Base-by-base conservation (phyloP, 2,113 vertebrate genomes). In the Menura novaehollandiae region DNA sequence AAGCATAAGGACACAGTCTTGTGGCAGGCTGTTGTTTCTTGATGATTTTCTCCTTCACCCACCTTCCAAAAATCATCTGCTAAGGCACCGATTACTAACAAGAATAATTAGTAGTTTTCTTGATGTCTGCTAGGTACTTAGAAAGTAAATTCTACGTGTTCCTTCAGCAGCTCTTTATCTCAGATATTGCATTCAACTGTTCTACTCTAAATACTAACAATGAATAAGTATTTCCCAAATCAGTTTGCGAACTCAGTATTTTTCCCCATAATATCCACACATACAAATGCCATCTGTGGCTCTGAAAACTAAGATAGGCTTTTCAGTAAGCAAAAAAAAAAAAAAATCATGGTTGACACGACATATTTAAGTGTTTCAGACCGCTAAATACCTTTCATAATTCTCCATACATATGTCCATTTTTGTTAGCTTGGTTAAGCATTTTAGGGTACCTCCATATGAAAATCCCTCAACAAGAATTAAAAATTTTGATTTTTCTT, bases 351-450 rank as follows among this genome's bases (percentile, higher is more conserved):
- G 7, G 22, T 27, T 71, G 20, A 67, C 17, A 66, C 19, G 20
- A 62, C 21, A 2, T 15, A 72, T 44, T 72, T 71, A 15, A 4
- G 21, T n/a, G 23, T 86, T 87, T 87, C 41, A 33, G 20, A 35
- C 13, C 67, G 15, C n/a, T 72, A 58, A 83, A 67, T 47, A 89
- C 12, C 27, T 75, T 74, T 27, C 13, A 6, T 62, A n/a, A 41
- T 64, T 75, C 33, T 86, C 21, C 47, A 47, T 17, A 47, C 2
- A 7, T 3, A 10, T 5, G 6, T 43, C 44, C 2, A 0, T 1
- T 78, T 71, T 53, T 56, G 19, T 55, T 37, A 78, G 20, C 28
- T 63, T 67, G 6, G 15, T 35, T 72, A 86, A 46, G 35, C 30
- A 58, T 43, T 79, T 87, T 39, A 72, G 35, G 56, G 67, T 37